A percentile compares a stretch with the other conserved stretches of the same genome.
phyloP scores from a whole-genome alignment of 64 coral and sea anemone genomes.

The Stichodactyla helianthus region DNA sequence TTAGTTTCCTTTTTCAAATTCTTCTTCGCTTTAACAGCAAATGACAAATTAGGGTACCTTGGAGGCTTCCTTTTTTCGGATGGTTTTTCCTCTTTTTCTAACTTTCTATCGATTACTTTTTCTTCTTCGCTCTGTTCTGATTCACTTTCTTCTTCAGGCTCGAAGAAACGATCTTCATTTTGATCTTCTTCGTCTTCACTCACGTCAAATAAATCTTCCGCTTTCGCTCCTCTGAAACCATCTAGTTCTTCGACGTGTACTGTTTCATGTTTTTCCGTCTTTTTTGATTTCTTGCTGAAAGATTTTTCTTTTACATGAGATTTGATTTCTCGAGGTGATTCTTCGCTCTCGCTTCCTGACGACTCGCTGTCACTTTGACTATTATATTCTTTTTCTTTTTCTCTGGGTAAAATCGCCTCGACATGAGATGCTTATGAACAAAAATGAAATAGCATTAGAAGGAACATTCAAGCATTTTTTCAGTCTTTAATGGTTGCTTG shows the following conservation, averaged over 20 bases:
- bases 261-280: not conserved
- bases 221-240: slow-evolving; percentile 44
- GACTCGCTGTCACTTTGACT: slow-evolving; percentile 61
- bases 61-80: not conserved
- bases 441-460: not conserved
- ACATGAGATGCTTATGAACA: slow-evolving; percentile 59
- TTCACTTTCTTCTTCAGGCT: slow-evolving; percentile 25
- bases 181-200: slow-evolving; percentile 46
- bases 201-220: slow-evolving; percentile 53
- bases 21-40: not conserved
- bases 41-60: not conserved
- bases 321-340: slow-evolving; percentile 12
- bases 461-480: not conserved
- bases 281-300: slow-evolving; percentile 38
- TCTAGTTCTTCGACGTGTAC: not conserved
- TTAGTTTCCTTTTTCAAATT: not conserved
- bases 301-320: not conserved
- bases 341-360: slow-evolving; percentile 50
- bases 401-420: slow-evolving; percentile 60
- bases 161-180: slow-evolving; percentile 54
- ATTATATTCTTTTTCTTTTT: slow-evolving; percentile 63
- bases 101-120: slow-evolving; percentile 13
- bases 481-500: too few relatives aligned
- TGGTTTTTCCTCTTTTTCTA: not conserved
- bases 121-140: slow-evolving; percentile 23